These are phyloP conservation scores for Orbicella faveolata DNA, from an alignment of 64 coral and sea anemone genomes.

Conservation along the genomic window DNA sequence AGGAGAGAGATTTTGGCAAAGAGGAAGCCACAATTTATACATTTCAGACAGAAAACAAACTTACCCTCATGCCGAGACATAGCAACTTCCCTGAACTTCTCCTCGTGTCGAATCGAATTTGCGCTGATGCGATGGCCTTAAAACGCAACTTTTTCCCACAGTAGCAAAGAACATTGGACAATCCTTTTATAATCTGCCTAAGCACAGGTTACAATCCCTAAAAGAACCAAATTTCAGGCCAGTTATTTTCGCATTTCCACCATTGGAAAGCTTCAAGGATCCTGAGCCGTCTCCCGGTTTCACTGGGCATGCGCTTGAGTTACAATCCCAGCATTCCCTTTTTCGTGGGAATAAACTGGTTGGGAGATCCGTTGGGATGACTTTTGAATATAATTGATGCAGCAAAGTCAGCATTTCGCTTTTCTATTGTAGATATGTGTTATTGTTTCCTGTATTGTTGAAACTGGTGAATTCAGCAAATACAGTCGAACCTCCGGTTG, in stretches of 20 bases:
- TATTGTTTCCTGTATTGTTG: too few species aligned
- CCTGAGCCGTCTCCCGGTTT: slow-evolving; percentile 40
- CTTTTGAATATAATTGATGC: too few species aligned
- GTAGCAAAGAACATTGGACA: slow-evolving; percentile 82
- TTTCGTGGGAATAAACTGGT: not conserved
- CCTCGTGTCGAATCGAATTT: slow-evolving; percentile 33
- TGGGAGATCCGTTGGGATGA: not conserved
- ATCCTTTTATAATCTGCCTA: slow-evolving; percentile 38
- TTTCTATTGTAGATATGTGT: too few species aligned
- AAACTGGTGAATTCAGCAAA: too few species aligned
- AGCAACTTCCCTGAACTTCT: slow-evolving; percentile 51
- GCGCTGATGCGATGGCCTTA: slow-evolving; percentile 31
- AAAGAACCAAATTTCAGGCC: slow-evolving; percentile 15
- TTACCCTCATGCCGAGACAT: slow-evolving; percentile 90
- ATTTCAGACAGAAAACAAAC: slow-evolving; percentile 25
- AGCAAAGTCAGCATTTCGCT: too few species aligned
- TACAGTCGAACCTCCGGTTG: too few species aligned
- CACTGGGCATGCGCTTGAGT: slow-evolving; percentile 36
- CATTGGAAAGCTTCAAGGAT: slow-evolving; percentile 19
- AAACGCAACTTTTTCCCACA: slow-evolving; percentile 35
- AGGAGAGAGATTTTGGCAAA: not conserved
- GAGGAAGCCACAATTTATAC: not conserved
- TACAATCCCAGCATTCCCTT: slow-evolving; percentile 20
- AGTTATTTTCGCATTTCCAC: slow-evolving; percentile 15
- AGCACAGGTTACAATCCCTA: not conserved